Evolutionary conservation across 2,113 vertebrate genomes (phyloP).

Genomic region (Sander lucioperca): DNA sequence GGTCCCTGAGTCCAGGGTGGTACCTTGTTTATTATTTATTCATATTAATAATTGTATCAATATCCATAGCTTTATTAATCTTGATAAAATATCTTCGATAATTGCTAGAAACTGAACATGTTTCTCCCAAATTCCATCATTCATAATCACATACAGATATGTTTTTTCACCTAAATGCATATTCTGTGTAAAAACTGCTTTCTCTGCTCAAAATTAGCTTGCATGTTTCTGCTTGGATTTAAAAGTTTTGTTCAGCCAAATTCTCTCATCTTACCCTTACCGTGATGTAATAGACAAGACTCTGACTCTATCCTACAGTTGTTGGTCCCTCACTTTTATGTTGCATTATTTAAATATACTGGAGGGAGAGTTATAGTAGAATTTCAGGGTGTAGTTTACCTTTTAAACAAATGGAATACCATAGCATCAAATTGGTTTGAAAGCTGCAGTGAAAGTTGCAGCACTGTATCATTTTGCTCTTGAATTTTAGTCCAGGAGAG

Average conservation of each 20-base stretch:
- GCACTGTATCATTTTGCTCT: constrained; percentile 10
- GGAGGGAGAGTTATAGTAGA: neutral
- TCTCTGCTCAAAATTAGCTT: neutral
- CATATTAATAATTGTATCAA: too few species aligned
- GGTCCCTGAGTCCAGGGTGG: too few species aligned
- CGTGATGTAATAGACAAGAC: neutral
- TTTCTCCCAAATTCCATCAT: too few species aligned
- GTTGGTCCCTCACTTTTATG: neutral
- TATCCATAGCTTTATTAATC: too few species aligned
- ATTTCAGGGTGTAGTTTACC: neutral
- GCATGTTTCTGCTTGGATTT: neutral
- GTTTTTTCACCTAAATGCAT: too few species aligned
- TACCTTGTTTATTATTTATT: too few species aligned
- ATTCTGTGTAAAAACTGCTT: neutral
- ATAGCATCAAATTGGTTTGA: constrained; percentile 6
- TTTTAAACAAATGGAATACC: neutral
- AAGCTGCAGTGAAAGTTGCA: constrained; percentile 2
- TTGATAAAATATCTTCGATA: too few species aligned
- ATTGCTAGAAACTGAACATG: too few species aligned
- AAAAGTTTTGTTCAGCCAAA: neutral
- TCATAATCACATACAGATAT: too few species aligned
- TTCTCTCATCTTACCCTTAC: neutral
- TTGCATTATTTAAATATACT: neutral
- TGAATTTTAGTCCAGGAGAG: constrained; percentile 23
- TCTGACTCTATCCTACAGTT: neutral